Evolutionary conservation across 2,113 vertebrate genomes (phyloP).

Genomic region (Plectropomus leopardus): DNA sequence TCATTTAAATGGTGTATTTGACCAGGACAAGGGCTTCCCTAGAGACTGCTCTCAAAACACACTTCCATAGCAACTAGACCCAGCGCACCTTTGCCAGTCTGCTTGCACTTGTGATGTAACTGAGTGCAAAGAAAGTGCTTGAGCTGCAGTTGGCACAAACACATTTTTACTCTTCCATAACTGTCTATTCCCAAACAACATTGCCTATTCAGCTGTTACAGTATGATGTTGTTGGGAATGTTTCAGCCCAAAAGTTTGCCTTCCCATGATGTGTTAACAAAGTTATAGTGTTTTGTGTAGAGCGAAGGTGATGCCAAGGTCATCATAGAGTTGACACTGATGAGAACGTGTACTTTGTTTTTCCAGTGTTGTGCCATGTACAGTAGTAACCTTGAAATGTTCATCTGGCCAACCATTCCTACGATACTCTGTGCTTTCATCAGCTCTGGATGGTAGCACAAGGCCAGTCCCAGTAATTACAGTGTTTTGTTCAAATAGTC

Average conservation of each 20-base stretch:
- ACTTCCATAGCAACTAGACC: conserved; percentile 69
- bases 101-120: conserved; percentile 44
- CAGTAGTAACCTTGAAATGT: conserved; percentile 51
- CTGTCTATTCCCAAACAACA: conserved; percentile 45
- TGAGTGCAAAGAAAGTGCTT: conserved; percentile 46
- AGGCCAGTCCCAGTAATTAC: conserved; percentile 40
- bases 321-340: conserved; percentile 57
- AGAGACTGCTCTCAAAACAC: conserved; percentile 64
- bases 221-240: conserved; percentile 37
- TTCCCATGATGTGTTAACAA: conserved; percentile 58
- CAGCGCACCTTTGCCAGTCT: conserved; percentile 45
- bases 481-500: conserved; percentile 43
- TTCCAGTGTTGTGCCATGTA: conserved; percentile 75
- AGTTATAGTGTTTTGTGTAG: conserved; percentile 56
- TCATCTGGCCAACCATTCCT: conserved; percentile 32
- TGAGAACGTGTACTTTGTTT: conserved; percentile 56
- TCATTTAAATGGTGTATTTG: conserved; percentile 57
- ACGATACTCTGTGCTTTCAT: conserved; percentile 29
- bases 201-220: conserved; percentile 29
- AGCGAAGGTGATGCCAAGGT: conserved; percentile 50
- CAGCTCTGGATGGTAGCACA: conserved; percentile 40
- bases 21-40: conserved; percentile 73
- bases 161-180: conserved; percentile 60
- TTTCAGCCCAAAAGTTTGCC: conserved; percentile 56
- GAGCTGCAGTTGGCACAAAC: conserved; percentile 35